A percentile compares a stretch with the other conserved stretches of the same genome.
Conservation (phyloP, 2,888 invertebrate genomes). For the Lithophane ornitopus region DNA sequence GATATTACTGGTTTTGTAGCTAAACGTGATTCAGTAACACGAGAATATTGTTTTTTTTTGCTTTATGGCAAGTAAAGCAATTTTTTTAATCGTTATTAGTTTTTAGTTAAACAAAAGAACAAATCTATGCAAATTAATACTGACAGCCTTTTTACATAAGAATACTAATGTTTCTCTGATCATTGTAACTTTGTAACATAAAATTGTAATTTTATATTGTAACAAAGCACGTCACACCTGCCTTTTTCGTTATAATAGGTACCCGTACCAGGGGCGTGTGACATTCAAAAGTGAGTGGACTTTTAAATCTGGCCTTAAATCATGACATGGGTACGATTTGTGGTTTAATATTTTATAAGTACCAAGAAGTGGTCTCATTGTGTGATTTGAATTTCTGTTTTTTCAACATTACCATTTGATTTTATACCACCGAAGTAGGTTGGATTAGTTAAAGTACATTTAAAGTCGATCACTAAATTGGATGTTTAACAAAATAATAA, state of each 20-base stretch:
- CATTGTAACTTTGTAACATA: constrained; percentile 18
- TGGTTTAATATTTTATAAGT: constrained; percentile 28
- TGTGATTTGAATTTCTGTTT: constrained; percentile 1
- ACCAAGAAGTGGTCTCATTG: constrained; percentile 1
- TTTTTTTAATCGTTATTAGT: constrained; percentile 5
- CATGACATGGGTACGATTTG: constrained; percentile 27
- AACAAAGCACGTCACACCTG: constrained; percentile 17
- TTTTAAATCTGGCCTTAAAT: constrained; percentile 35
- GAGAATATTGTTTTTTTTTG: constrained; percentile 19
- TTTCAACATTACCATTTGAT: not conserved
- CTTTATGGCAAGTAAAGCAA: constrained; percentile 29
- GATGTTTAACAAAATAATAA: constrained; percentile 48
- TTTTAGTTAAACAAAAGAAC: constrained; percentile 24
- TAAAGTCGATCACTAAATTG: constrained; percentile 6
- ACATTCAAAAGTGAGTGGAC: constrained; percentile 30
- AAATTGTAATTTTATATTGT: constrained; percentile 19
- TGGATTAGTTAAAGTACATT: constrained; percentile 3
- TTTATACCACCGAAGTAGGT: not conserved
- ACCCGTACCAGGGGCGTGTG: constrained; percentile 22
- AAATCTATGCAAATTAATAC: constrained; percentile 55
- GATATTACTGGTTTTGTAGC: constrained; percentile 42
- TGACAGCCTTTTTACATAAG: constrained; percentile 46
- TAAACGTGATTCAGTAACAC: constrained; percentile 22
- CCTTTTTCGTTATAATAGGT: constrained; percentile 25
- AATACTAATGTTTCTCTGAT: constrained; percentile 14